These are phyloP conservation scores for Gallinago jamesoni DNA, from an alignment of 2,113 vertebrate genomes.

Conservation along the genomic window DNA sequence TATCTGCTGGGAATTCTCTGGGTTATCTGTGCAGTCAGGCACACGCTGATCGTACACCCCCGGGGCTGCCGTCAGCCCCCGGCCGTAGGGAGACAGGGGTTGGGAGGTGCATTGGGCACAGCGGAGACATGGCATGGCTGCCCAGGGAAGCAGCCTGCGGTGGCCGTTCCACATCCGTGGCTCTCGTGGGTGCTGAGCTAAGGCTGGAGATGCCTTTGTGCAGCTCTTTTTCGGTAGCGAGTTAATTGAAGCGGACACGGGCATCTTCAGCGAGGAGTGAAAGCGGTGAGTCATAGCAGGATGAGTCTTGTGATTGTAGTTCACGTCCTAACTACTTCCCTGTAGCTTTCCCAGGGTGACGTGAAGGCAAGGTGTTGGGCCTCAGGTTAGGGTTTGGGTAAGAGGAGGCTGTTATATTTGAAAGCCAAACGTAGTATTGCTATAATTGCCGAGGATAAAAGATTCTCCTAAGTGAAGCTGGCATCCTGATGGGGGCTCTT, in stretches of 20 bases:
- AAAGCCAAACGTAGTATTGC: not conserved
- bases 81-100: not conserved
- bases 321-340: not conserved
- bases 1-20: not conserved
- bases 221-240: not conserved
- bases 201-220: not conserved
- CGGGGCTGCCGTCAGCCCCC: not conserved
- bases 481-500: not conserved
- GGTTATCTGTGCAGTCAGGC: not conserved
- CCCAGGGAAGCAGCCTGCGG: not conserved
- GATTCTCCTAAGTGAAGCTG: not conserved
- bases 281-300: conserved; percentile 46
- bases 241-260: not conserved
- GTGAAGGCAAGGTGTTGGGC: not conserved
- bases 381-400: not conserved
- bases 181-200: not conserved
- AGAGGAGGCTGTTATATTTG: not conserved
- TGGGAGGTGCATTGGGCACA: not conserved
- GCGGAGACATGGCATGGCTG: not conserved
- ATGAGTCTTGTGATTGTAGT: conserved; percentile 29
- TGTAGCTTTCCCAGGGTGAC: not conserved
- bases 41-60: not conserved
- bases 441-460: not conserved
- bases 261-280: not conserved
- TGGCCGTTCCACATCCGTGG: not conserved